phyloP scores from a whole-genome alignment of 2,113 vertebrate species.

The Choloepus hoffmanni region DNA sequence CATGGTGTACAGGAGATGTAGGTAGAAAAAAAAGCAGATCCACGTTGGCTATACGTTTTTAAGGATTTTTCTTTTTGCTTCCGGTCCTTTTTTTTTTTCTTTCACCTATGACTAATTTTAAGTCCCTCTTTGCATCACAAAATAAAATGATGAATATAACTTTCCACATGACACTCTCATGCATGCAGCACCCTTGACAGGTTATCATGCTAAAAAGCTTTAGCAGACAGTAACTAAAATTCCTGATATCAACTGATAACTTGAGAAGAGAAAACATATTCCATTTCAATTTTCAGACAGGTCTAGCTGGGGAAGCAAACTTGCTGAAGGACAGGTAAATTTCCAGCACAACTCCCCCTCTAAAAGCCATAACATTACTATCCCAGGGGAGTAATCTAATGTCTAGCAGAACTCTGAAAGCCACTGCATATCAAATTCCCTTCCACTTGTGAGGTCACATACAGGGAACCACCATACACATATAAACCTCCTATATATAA shows the following conservation, averaged over 20 bases:
- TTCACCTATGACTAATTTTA: background rate
- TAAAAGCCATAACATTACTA: constrained; percentile 12
- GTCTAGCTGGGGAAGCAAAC: background rate
- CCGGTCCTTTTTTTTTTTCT: background rate
- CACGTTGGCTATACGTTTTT: background rate
- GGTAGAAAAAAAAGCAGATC: background rate
- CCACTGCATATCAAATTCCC: background rate
- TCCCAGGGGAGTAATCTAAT: background rate
- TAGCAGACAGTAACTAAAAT: background rate
- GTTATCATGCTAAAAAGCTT: constrained; percentile 15
- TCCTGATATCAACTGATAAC: constrained; percentile 28
- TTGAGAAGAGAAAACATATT: constrained; percentile 47
- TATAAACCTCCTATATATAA: background rate
- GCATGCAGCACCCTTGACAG: fast-evolving
- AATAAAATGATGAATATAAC: background rate
- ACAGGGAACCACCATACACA: background rate
- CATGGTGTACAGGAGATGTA: background rate
- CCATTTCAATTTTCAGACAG: constrained; percentile 56
- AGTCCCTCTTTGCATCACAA: background rate
- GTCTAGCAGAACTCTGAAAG: constrained; percentile 10
- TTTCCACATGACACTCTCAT: background rate
- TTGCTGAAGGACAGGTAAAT: constrained; percentile 12
- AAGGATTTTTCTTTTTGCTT: background rate
- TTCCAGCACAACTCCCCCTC: background rate
- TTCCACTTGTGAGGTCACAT: background rate